phyloP scores from a whole-genome alignment of 2,113 vertebrate genomes.

The Corythornis cristatus region DNA sequence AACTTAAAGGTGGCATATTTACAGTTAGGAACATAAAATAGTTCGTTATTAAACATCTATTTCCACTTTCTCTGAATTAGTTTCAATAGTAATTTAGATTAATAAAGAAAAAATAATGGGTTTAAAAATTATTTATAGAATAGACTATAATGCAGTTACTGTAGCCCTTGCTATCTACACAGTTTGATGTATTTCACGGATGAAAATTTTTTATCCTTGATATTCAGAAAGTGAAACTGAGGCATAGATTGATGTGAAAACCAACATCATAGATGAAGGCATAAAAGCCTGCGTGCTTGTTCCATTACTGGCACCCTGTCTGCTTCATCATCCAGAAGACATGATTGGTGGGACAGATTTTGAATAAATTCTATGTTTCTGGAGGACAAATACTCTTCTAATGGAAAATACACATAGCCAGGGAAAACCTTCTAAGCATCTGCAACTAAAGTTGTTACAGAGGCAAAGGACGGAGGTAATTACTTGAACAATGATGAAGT shows the following conservation, averaged over 20 bases:
- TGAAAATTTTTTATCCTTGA: background rate
- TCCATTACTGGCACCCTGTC: background rate
- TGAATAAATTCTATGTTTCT: background rate
- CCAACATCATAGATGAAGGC: background rate
- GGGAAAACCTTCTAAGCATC: background rate
- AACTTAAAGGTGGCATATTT: background rate
- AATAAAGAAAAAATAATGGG: background rate
- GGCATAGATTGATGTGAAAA: background rate
- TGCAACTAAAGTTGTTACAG: background rate
- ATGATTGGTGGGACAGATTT: background rate
- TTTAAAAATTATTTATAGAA: background rate
- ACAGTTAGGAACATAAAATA: background rate
- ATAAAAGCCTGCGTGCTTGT: background rate
- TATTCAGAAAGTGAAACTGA: background rate
- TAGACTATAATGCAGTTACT: background rate
- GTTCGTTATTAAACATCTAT: background rate
- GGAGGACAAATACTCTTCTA: background rate
- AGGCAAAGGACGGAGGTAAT: background rate
- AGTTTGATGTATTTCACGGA: background rate
- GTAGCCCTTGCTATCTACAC: background rate
- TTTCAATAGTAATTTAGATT: background rate
- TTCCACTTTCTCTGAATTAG: background rate
- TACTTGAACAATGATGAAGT: background rate
- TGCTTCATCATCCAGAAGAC: background rate
- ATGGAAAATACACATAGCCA: background rate